Evolutionary conservation across 2,113 vertebrate species (phyloP).

Genomic region (Oenanthe melanoleuca): DNA sequence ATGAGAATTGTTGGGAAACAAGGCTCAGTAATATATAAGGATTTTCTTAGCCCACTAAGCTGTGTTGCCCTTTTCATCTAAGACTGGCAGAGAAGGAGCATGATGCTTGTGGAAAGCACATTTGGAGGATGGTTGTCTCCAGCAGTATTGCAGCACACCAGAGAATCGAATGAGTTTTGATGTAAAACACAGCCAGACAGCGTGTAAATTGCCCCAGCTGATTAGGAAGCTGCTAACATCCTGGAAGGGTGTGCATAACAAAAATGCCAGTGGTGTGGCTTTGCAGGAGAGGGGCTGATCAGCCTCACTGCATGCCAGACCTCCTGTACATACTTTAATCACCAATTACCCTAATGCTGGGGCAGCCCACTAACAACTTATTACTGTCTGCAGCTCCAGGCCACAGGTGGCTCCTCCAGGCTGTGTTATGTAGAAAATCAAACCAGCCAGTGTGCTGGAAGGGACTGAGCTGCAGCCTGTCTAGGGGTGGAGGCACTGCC

Average conservation of each 20-base stretch:
- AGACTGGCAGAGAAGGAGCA: neutral
- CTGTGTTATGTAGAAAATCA: neutral
- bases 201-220: slow-evolving; percentile 3
- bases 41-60: neutral
- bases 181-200: slow-evolving; percentile 13
- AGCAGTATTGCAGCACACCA: neutral
- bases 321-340: slow-evolving; percentile 2
- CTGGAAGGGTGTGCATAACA: neutral
- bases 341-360: slow-evolving; percentile 13
- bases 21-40: neutral
- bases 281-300: neutral
- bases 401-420: neutral
- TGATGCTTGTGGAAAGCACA: neutral
- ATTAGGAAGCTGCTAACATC: slow-evolving; percentile 23
- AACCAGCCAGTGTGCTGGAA: neutral
- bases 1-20: neutral
- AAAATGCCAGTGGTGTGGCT: neutral
- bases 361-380: slow-evolving; percentile 11
- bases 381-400: neutral
- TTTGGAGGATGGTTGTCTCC: neutral
- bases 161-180: slow-evolving; percentile 7
- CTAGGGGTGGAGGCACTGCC: fast-evolving
- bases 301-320: neutral
- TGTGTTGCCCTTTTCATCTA: neutral
- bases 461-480: neutral